Percentiles rank a stretch among this genome's conserved stretches.
Conservation (phyloP, 2,888 invertebrate genomes). For the Drosophila differens region DNA sequence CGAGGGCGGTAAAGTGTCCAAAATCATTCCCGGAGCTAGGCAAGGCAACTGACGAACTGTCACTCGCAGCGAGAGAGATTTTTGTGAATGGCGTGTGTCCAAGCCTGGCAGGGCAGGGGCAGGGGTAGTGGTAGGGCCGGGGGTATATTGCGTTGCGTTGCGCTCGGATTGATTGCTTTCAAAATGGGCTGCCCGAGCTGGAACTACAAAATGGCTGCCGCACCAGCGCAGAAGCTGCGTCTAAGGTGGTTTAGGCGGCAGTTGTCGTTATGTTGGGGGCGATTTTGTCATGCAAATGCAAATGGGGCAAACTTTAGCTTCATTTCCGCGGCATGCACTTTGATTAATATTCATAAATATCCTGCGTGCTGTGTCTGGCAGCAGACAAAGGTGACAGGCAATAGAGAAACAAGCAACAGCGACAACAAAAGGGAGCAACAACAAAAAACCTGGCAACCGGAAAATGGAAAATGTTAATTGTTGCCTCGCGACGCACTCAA, state of each 20-base stretch:
- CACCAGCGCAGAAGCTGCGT: constrained; percentile 31
- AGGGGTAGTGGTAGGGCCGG: background rate
- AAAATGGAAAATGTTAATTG: constrained; percentile 82
- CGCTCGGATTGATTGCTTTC: constrained; percentile 73
- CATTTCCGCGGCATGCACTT: constrained; percentile 65
- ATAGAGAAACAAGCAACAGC: constrained; percentile 14
- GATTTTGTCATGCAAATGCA: constrained; percentile 39
- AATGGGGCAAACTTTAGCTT: constrained; percentile 46
- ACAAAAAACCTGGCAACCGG: constrained; percentile 69
- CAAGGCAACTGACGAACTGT: constrained; percentile 74
- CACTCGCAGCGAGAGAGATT: constrained; percentile 49
- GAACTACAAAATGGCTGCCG: constrained; percentile 53
- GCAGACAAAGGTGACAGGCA: constrained; percentile 35
- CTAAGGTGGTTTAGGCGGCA: constrained; percentile 2
- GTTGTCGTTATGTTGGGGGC: constrained; percentile 8
- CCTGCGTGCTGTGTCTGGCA: constrained; percentile 47
- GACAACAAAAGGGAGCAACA: constrained; percentile 22
- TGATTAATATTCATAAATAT: constrained; percentile 80
- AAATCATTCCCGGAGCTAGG: constrained; percentile 57
- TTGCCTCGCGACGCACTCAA: constrained; percentile 73
- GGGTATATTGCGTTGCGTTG: constrained; percentile 8
- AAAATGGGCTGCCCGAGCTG: constrained; percentile 59
- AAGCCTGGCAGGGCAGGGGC: constrained; percentile 6
- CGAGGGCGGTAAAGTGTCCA: constrained; percentile 62
- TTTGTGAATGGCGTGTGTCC: constrained; percentile 59